Evolutionary conservation across 2,888 invertebrate genomes (phyloP).

Genomic region (Microctonus hyperodae): DNA sequence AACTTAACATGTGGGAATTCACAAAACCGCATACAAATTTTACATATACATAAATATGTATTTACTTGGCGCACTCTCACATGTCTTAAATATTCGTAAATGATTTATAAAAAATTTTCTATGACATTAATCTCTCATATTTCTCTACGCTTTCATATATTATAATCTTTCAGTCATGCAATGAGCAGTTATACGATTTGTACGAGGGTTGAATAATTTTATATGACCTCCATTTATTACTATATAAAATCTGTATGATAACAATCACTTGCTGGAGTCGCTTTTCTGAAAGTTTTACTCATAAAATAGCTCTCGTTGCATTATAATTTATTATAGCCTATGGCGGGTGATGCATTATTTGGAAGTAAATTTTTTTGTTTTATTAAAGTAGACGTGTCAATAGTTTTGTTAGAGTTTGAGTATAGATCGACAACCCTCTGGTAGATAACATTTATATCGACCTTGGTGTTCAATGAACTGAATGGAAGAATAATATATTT

Average conservation of each 20-base stretch:
- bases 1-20: neutral
- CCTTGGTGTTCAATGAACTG: too few species aligned
- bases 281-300: conserved; percentile 24
- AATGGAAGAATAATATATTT: too few species aligned
- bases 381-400: too few species aligned
- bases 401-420: too few species aligned
- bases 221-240: conserved; percentile 31
- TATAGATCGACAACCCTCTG: too few species aligned
- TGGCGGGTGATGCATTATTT: too few species aligned
- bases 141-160: neutral
- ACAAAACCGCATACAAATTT: conserved; percentile 2
- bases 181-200: neutral
- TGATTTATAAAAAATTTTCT: neutral
- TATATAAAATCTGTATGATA: conserved; percentile 29
- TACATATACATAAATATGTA: neutral
- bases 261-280: conserved; percentile 36
- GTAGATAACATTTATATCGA: too few species aligned
- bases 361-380: too few species aligned
- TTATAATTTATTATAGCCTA: too few species aligned
- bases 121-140: neutral
- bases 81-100: conserved; percentile 6
- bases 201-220: conserved; percentile 26
- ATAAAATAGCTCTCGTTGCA: too few species aligned
- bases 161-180: neutral
- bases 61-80: neutral